Base-by-base conservation (phyloP, 2,888 invertebrate genomes). In the Rhorus exstirpatorius region DNA sequence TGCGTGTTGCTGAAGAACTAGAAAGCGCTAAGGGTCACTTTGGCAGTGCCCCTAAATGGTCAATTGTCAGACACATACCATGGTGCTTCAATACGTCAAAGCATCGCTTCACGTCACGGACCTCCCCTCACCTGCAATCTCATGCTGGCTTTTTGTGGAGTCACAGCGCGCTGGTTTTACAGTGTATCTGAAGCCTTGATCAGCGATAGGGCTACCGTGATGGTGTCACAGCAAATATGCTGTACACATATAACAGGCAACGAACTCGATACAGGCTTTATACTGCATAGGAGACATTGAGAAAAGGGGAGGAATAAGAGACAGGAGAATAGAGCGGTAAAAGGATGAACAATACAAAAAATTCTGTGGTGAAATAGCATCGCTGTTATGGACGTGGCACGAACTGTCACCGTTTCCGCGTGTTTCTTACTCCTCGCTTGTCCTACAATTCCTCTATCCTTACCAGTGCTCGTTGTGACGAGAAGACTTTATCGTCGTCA, bases 371-470 rank as follows among this genome's bases (percentile, higher is more conserved):
- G 88, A 91, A 92, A 91, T 91, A 90, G 89, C 90, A 89, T 89
- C 88, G 90, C 89, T 90, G 91, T 91, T 91, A 91, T 89, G 86
- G 90, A 89, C 84, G 85, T 88, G 85, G 90, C 91, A 92, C 90
- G 91, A 92, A 91, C 91, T 91, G 92, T 91, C 92, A 91, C 74
- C 83, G 90, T 92, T 92, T 92, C 92, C 91, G 92, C 91, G 91
- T 92, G 89, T 89, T 91, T 90, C 90, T 89, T 90, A 88, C 89
- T 88, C 87, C 85, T 79, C 81, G 72, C 80, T 81, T 79, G 82
- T 79, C 83, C 85, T 81, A 84, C 86, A 72, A 83, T 78, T 85
- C 79, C 83, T 75, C 72, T 81, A 74, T 84, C 82, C 82, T 58
- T 79, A 60, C 60, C 60, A 71, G 46, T 31, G 68, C 46, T 55